A percentile compares a stretch with the other conserved stretches of the same genome.
phyloP scores from a whole-genome alignment of 2,888 invertebrate species.

The Ichneumon xanthorius region DNA sequence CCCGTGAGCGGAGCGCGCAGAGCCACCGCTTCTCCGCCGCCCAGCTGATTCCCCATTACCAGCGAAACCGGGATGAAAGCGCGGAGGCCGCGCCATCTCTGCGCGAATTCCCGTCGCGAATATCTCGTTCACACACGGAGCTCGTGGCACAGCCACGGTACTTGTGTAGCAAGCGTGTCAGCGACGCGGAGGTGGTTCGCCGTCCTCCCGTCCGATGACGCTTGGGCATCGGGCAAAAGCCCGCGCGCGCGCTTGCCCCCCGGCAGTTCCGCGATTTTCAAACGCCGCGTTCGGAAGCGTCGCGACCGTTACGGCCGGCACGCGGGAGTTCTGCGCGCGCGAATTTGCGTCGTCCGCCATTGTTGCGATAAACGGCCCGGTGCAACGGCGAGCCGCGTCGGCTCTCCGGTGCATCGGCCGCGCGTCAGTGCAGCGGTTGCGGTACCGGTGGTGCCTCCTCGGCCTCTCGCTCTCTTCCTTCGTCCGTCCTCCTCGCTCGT shows the following conservation, averaged over 20 bases:
- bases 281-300: not conserved
- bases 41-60: slow-evolving; percentile 49
- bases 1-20: slow-evolving; percentile 72
- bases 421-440: slow-evolving; percentile 52
- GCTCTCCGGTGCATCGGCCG: slow-evolving; percentile 16
- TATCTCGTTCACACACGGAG: slow-evolving; percentile 57
- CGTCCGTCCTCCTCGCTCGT: slow-evolving; percentile 45
- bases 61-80: slow-evolving; percentile 44
- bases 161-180: too few relatives aligned
- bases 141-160: slow-evolving; percentile 63
- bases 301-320: slow-evolving; percentile 51
- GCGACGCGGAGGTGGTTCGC: slow-evolving; percentile 70
- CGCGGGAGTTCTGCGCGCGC: slow-evolving; percentile 47
- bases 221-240: slow-evolving; percentile 43
- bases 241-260: slow-evolving; percentile 11
- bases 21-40: slow-evolving; percentile 45
- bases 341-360: slow-evolving; percentile 61
- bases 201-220: slow-evolving; percentile 76
- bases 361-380: slow-evolving; percentile 52
- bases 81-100: slow-evolving; percentile 68
- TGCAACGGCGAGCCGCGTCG: slow-evolving; percentile 39
- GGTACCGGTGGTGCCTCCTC: slow-evolving; percentile 35
- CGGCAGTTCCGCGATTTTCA: slow-evolving; percentile 15
- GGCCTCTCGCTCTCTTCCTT: slow-evolving; percentile 6
- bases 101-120: slow-evolving; percentile 43